Evolutionary conservation across 2,113 vertebrate species (phyloP).

Genomic region (Chloropsis cyanopogon): DNA sequence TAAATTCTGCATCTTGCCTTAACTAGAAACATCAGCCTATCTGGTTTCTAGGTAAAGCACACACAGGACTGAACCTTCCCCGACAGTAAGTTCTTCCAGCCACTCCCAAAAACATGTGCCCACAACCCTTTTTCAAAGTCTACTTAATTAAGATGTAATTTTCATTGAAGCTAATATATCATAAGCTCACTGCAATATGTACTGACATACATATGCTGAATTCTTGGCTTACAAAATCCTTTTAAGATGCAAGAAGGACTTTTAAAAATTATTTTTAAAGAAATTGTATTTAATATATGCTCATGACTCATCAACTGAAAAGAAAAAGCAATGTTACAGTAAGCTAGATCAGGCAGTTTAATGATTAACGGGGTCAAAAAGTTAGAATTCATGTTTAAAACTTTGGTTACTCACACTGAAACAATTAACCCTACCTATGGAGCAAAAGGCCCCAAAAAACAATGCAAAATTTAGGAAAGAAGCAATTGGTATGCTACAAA

Average conservation of each 20-base stretch:
- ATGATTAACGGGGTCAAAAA: slow-evolving; percentile 27
- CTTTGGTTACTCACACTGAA: not conserved
- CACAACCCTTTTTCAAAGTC: not conserved
- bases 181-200: not conserved
- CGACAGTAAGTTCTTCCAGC: slow-evolving; percentile 18
- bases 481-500: not conserved
- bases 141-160: not conserved
- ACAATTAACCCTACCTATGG: not conserved
- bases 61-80: slow-evolving; percentile 6
- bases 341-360: not conserved
- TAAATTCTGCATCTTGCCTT: slow-evolving; percentile 18
- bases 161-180: not conserved
- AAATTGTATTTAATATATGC: not conserved
- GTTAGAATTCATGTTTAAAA: slow-evolving; percentile 17
- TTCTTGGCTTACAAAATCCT: not conserved
- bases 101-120: slow-evolving; percentile 19
- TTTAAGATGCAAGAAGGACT: not conserved
- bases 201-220: not conserved
- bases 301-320: slow-evolving; percentile 11
- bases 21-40: slow-evolving; percentile 46
- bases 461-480: not conserved
- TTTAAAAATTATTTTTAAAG: not conserved
- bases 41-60: slow-evolving; percentile 21
- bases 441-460: not conserved
- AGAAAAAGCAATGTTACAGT: not conserved